These are phyloP conservation scores for Novumbra hubbsi DNA, from an alignment of 2,797 vertebrate species.

Conservation along the genomic window DNA sequence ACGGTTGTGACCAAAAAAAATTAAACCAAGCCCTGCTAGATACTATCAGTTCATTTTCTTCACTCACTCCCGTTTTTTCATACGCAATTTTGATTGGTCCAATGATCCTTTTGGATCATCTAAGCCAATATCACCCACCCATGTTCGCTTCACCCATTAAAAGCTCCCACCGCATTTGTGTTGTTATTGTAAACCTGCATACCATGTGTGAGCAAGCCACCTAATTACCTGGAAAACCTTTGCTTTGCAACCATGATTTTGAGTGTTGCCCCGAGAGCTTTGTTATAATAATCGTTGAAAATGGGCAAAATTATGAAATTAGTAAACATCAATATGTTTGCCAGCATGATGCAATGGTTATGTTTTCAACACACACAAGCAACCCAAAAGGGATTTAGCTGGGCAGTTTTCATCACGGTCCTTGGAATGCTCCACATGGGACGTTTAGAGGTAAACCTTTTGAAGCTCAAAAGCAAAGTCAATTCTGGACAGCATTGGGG, in stretches of 20 bases:
- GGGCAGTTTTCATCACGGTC: neutral
- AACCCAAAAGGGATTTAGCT: slow-evolving; percentile 5
- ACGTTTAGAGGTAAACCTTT: neutral
- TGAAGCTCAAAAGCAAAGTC: no score
- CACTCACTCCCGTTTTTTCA: neutral
- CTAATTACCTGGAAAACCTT: slow-evolving; percentile 43
- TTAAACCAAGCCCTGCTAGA: neutral
- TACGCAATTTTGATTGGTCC: neutral
- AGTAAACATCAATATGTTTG: slow-evolving; percentile 63
- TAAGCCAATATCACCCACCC: neutral
- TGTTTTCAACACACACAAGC: slow-evolving; percentile 47
- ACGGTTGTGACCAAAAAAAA: neutral
- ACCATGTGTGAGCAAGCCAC: slow-evolving; percentile 59
- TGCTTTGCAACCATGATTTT: slow-evolving; percentile 61
- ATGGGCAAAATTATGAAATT: slow-evolving; percentile 39
- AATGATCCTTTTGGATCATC: neutral
- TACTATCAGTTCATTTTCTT: neutral
- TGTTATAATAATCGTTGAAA: slow-evolving; percentile 51
- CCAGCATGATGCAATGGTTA: slow-evolving; percentile 41
- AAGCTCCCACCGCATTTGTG: slow-evolving; percentile 27
- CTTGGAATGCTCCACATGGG: neutral
- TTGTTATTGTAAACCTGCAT: slow-evolving; percentile 56
- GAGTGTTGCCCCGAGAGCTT: slow-evolving; percentile 44
- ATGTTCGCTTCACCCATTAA: slow-evolving; percentile 2
- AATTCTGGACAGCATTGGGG: no score